A percentile compares a stretch with the other conserved stretches of the same genome.
Conservation (phyloP, 1,140 invertebrate genomes). For the Orchesella cincta region DNA sequence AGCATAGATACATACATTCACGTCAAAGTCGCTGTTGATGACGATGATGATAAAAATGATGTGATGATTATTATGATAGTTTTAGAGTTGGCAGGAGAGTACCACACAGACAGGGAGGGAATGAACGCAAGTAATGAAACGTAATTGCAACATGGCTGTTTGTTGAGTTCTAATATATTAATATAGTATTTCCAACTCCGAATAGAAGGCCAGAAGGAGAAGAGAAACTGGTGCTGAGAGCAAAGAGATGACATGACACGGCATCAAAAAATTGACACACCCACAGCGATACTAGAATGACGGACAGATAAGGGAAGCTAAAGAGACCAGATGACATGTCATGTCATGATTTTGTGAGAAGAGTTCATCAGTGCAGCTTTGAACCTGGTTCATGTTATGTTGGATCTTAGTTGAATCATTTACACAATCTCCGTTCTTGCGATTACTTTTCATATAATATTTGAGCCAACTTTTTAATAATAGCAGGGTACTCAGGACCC, state of each 20-base stretch:
- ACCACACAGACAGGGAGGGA: neutral
- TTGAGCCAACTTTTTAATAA: no score
- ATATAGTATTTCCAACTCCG: neutral
- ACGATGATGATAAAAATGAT: neutral
- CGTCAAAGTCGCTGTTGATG: neutral
- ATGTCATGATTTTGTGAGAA: no score
- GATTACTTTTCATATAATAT: no score
- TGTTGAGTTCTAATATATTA: no score
- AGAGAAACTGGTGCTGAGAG: neutral
- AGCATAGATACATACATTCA: neutral
- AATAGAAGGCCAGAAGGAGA: neutral
- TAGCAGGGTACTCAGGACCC: no score
- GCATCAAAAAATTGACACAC: slow-evolving; percentile 44
- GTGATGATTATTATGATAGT: neutral
- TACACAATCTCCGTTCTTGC: no score
- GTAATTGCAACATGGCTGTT: neutral
- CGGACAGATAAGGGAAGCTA: neutral
- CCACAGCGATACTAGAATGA: slow-evolving; percentile 18
- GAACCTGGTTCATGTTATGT: no score
- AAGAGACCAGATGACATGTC: neutral
- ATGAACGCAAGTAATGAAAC: no score
- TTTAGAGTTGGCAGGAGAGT: neutral
- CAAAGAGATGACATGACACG: slow-evolving; percentile 42
- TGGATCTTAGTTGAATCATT: no score
- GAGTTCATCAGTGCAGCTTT: no score